Conservation (phyloP, 2,888 invertebrate genomes). For the Cinara cedri region DNA sequence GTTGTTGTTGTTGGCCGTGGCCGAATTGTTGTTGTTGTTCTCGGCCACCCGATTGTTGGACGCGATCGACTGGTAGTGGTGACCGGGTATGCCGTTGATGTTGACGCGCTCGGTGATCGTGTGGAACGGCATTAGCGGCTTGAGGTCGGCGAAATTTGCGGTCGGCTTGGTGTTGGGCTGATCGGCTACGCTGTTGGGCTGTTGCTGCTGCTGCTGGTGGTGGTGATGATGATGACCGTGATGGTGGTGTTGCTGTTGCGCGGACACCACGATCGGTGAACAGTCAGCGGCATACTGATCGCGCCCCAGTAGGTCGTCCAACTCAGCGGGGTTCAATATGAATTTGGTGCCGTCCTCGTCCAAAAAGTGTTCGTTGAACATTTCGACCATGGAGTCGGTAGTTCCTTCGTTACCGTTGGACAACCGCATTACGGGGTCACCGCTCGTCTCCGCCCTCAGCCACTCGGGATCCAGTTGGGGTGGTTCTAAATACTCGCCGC, state of each 20-base stretch:
- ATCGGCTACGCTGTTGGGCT: conserved; percentile 58
- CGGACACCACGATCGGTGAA: conserved; percentile 38
- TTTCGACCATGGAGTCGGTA: conserved; percentile 48
- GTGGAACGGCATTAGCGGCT: conserved; percentile 84
- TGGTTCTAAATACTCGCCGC: conserved; percentile 52
- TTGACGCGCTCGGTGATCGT: conserved; percentile 84
- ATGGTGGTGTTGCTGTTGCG: conserved; percentile 17
- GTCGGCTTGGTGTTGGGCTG: conserved; percentile 63
- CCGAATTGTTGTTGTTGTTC: conserved; percentile 65
- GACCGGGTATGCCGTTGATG: conserved; percentile 86
- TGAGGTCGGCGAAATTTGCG: conserved; percentile 79
- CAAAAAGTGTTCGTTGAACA: conserved; percentile 54
- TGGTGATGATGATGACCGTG: conserved; percentile 2
- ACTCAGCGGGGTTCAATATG: conserved; percentile 52
- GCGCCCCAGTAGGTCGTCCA: conserved; percentile 51
- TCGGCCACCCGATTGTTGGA: conserved; percentile 61
- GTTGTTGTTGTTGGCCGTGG: conserved; percentile 64
- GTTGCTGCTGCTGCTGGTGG: conserved; percentile 55
- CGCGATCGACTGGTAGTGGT: conserved; percentile 85
- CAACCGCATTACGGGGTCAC: conserved; percentile 50
- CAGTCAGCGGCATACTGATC: conserved; percentile 53
- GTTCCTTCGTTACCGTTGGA: conserved; percentile 52
- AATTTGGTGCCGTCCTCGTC: conserved; percentile 54
- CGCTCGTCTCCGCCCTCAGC: conserved; percentile 56
- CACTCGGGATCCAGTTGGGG: conserved; percentile 57